Base-by-base conservation (phyloP, 2,797 vertebrate species). In the Urophycis tenuis region DNA sequence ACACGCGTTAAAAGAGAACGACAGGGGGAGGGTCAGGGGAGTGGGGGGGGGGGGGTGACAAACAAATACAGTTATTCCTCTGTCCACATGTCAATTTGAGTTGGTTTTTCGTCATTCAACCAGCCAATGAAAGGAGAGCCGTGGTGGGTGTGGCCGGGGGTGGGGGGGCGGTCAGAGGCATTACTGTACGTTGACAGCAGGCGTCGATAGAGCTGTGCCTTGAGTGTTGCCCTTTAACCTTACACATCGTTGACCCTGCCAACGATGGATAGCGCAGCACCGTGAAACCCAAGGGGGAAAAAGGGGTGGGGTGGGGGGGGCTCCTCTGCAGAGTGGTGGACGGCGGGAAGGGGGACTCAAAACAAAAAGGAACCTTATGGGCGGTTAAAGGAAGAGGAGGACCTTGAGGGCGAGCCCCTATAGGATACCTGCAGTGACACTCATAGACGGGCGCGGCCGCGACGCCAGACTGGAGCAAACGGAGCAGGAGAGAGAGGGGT, bases 391-490 rank as follows among this genome's bases (percentile, higher is more conserved):
- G 5, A 41, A 41, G 17, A 41, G 25, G 29, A 31, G 31, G 6
- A 82, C 80, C 78, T 73, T 74, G 29, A 80, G 83, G 64, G 29
- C 25, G 39, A 85, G 81, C 82, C 79, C 73, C 75, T 80, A 85
- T 78, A 15, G 39, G 87, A 86, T 86, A 88, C 86, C 90, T 89
- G 88, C 86, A 90, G 82, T 81, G 85, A 87, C 86, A 87, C 74
- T 89, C 77, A 89, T 86, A 89, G 88, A 83, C 88, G 85, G 89
- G 84, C 84, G 87, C 88, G 85, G 83, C 87, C 85, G 81, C 89
- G 86, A 80, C 86, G 87, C 83, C 85, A 86, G 86, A 87, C 86
- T 87, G 90, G 72, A 85, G 80, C 81, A 89, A 80, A 85, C 80
- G 81, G 86, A 84, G 79, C 9, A n/a, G 36, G 25, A 67, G 31